Evolutionary conservation across 2,797 vertebrate genomes (phyloP), one percentile per base, ranked within the genome.

Genomic region (Tadarida brasiliensis): DNA sequence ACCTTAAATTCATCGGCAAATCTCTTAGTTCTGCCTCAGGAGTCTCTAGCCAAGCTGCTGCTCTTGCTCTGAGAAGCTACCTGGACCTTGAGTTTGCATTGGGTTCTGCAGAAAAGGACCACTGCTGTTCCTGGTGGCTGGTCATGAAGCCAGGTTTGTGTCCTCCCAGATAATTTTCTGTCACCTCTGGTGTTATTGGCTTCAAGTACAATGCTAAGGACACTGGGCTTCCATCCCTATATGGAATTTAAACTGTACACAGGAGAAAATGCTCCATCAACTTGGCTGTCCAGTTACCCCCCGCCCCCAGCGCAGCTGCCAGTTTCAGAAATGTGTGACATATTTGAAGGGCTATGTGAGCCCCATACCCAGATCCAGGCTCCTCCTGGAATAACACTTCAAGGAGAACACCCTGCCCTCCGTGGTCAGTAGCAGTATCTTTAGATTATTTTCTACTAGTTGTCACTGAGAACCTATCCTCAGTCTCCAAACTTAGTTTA

Each of bases 41-140:
- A 47, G 39, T 33, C 33, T 35, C 67, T n/a, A 39, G 19, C 44
- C 9, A 1, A 56, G 39, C 9, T 24, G 61, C 54, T 47, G 15
- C 17, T 70, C 35, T 63, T 33, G 19, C n/a, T 51, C 61, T 67
- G 12, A 63, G 83, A 70, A 67, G 44, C 7, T 14, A 7, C 7
- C 39, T 59, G 68, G 44, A 78, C 33, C 33, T 15, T 11, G 70
- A 20, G 24, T 77, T 92, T 83, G n/a, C 16, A 11, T 0, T 59
- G 35, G 39, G 11, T 26, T 94, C 61, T 85, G 16, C 3, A 71
- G 67, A 91, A 87, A 87, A 91, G 71, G 67, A 88, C n/a, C 49
- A 68, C 56, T 65, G 71, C 67, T 92, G 35, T 90, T 54, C 71
- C 54, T 97, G 91, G 54, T 82, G 87, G 83, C 47, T 76, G 59